Conservation (phyloP, 2,113 vertebrate genomes). For the Paradoxurus hermaphroditus region DNA sequence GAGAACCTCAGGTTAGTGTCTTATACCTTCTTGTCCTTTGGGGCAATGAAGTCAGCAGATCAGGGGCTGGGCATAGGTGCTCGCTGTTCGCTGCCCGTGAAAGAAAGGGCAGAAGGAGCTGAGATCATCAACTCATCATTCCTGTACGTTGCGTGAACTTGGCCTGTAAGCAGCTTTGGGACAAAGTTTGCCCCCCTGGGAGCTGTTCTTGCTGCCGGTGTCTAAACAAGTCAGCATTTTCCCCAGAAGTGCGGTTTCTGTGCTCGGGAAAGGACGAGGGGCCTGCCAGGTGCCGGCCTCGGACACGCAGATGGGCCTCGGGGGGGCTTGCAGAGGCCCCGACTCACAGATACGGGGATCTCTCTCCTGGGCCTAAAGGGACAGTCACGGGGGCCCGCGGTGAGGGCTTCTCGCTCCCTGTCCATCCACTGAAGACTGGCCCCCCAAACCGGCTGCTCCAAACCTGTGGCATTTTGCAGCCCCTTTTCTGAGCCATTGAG, state of each 20-base stretch:
- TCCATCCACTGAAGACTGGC: too few species aligned
- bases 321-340: too few species aligned
- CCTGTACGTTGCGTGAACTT: not conserved
- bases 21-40: not conserved
- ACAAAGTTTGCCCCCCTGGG: not conserved
- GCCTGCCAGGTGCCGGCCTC: not conserved
- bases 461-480: not conserved
- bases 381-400: not conserved
- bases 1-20: not conserved
- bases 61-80: not conserved
- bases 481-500: not conserved
- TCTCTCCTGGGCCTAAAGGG: not conserved
- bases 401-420: not conserved
- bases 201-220: not conserved
- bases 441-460: not conserved
- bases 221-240: not conserved
- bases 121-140: not conserved
- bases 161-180: not conserved
- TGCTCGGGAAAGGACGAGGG: not conserved
- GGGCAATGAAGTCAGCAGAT: not conserved
- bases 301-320: fast-evolving
- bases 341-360: not conserved
- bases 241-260: not conserved
- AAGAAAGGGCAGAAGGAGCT: not conserved
- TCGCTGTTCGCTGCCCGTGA: not conserved